Conservation (phyloP, 2,113 vertebrate genomes). For the Oncorhynchus kisutch region DNA sequence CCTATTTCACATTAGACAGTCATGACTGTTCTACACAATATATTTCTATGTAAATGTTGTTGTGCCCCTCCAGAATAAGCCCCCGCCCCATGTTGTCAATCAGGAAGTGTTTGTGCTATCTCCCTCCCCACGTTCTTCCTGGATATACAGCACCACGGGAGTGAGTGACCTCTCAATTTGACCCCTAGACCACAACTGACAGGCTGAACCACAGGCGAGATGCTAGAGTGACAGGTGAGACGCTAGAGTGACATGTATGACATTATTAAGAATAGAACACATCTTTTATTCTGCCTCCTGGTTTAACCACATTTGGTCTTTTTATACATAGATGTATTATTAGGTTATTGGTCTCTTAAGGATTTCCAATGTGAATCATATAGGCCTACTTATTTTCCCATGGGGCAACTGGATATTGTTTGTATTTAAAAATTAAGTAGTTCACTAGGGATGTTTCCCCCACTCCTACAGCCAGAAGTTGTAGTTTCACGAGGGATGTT, state of each 20-base stretch:
- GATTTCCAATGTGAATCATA: not conserved
- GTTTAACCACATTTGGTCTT: not conserved
- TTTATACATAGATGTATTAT: not conserved
- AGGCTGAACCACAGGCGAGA: no score
- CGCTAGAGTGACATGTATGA: no score
- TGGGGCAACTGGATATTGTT: not conserved
- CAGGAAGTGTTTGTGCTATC: conserved; percentile 33
- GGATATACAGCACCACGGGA: not conserved
- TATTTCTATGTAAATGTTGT: no score
- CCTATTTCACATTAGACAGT: no score
- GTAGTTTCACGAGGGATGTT: no score
- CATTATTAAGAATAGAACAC: no score
- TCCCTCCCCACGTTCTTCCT: conserved; percentile 33
- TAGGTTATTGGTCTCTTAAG: no score
- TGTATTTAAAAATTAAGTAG: not conserved
- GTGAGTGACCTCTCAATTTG: not conserved
- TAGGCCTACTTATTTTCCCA: not conserved
- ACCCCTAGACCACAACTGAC: not conserved
- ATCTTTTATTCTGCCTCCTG: not conserved
- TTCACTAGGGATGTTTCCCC: not conserved
- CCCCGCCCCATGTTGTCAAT: conserved; percentile 11
- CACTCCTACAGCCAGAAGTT: not conserved
- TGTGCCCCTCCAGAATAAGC: conserved; percentile 6
- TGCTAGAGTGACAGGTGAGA: no score
- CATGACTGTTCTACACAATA: no score